Evolutionary conservation across 2,888 invertebrate genomes (phyloP), one percentile per base, ranked within the genome.

Genomic region (Theristus sp.): DNA sequence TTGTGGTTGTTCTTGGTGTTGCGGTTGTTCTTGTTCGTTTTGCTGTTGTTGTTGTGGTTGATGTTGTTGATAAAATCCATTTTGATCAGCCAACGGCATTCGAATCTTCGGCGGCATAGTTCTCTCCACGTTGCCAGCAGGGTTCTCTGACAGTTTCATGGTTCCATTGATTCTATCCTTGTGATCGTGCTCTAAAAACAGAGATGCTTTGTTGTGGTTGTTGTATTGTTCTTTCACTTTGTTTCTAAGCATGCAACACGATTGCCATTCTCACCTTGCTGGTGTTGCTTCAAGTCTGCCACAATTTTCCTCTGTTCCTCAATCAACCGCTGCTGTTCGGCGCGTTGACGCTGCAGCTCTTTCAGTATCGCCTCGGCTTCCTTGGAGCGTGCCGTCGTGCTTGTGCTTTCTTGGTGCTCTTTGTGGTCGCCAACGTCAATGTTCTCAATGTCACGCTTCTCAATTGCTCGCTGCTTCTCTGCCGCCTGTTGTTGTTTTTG

Each of bases 281-380:
- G 67, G 58, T 73, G 74, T 29, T 70, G 67, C 64, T 74, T 70
- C 31, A 74, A 64, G 53, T 74, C 70, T 30, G 72, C 65, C 20
- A 74, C 64, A 29, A 74, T 67, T 64, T 71, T 65, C 61, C 70
- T 70, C 62, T 73, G 73, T 60, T 74, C 70, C 30, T 71, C 64
- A 3, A 74, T 67, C 47, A 74, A 60, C 54, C 70, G 65, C 57
- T 70, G 64, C 63, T 73, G 71, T 58, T 69, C 69, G 58, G 65
- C 62, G 38, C 71, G 69, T 55, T 72, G 71, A 49, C 68, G 64
- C 57, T 69, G 69, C 49, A 73, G 60, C 61, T 72, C 66, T 1
- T 65, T 22, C 20, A 60, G 6, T 6, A 60, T 46, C 6, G 3
- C 54, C 6, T 27, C 24, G 27, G 54, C 54, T 27, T 54, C 54